phyloP scores from a whole-genome alignment of 2,888 invertebrate genomes.

The Sinodicranocentrus sp. region DNA sequence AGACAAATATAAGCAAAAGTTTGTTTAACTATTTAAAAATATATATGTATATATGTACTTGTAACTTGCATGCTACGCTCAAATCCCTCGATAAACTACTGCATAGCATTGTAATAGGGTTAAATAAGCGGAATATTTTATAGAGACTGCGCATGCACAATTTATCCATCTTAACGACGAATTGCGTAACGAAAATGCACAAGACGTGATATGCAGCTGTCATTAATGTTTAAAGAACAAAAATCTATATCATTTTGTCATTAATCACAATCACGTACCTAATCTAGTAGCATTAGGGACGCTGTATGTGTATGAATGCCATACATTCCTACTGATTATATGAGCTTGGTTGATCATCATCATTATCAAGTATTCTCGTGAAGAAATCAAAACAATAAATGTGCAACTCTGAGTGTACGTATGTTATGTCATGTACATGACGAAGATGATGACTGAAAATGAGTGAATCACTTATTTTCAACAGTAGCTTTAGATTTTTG shows the following conservation, averaged over 20 bases:
- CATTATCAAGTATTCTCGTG: neutral
- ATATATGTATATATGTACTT: no score
- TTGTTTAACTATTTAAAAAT: no score
- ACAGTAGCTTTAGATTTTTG: no score
- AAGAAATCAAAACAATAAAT: conserved; percentile 9
- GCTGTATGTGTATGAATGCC: neutral
- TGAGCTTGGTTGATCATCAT: neutral
- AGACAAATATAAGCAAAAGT: no score
- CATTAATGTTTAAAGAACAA: conserved; percentile 13
- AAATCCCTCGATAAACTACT: no score
- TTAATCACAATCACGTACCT: conserved; percentile 12
- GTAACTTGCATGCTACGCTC: no score
- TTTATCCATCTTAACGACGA: neutral
- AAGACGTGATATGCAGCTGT: conserved; percentile 4
- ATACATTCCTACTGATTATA: neutral
- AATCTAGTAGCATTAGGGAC: neutral
- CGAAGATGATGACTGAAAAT: neutral
- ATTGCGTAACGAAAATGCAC: neutral
- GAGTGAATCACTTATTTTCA: neutral
- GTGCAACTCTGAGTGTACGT: neutral
- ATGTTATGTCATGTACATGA: neutral
- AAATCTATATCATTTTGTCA: conserved; percentile 9
- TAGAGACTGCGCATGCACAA: neutral
- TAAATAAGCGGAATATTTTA: neutral
- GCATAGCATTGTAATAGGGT: no score